phyloP scores from a whole-genome alignment of 2,888 invertebrate species.

The Artemia sp. region DNA sequence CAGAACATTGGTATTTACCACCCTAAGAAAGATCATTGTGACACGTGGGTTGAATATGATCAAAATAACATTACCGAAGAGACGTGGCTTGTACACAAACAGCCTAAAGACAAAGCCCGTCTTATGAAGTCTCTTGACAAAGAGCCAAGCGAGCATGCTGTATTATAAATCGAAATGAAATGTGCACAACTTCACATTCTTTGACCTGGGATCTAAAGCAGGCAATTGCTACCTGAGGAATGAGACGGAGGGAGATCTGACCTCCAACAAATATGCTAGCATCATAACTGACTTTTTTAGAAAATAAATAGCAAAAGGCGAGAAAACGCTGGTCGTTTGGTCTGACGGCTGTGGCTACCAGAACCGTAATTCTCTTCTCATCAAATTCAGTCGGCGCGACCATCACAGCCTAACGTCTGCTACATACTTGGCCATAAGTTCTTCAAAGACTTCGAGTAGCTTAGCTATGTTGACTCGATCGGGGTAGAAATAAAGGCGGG shows the following conservation, averaged over 20 bases:
- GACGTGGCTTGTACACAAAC: conserved; percentile 10
- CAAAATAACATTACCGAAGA: conserved; percentile 23
- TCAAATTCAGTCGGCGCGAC: conserved; percentile 26
- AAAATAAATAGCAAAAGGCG: conserved; percentile 22
- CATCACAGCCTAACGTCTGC: conserved; percentile 26
- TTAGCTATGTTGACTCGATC: conserved; percentile 24
- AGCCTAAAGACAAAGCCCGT: too few species aligned
- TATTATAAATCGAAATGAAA: conserved; percentile 25
- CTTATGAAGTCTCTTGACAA: background rate
- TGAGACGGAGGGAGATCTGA: conserved; percentile 26
- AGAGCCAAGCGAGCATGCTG: conserved; percentile 10
- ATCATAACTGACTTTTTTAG: conserved; percentile 25
- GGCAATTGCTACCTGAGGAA: conserved; percentile 27
- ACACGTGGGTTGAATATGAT: conserved; percentile 23
- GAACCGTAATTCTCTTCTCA: conserved; percentile 27
- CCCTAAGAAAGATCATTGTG: conserved; percentile 26
- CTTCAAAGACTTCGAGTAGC: conserved; percentile 23
- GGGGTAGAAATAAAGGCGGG: conserved; percentile 26
- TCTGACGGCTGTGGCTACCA: conserved; percentile 28
- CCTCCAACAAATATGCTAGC: conserved; percentile 26
- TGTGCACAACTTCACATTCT: conserved; percentile 29
- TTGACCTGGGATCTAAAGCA: conserved; percentile 25
- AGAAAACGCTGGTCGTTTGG: conserved; percentile 26
- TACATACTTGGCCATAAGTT: conserved; percentile 23
- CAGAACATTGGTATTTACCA: too few species aligned